Conservation (phyloP, 2,888 invertebrate species). For the Sarcophaga rosellei region DNA sequence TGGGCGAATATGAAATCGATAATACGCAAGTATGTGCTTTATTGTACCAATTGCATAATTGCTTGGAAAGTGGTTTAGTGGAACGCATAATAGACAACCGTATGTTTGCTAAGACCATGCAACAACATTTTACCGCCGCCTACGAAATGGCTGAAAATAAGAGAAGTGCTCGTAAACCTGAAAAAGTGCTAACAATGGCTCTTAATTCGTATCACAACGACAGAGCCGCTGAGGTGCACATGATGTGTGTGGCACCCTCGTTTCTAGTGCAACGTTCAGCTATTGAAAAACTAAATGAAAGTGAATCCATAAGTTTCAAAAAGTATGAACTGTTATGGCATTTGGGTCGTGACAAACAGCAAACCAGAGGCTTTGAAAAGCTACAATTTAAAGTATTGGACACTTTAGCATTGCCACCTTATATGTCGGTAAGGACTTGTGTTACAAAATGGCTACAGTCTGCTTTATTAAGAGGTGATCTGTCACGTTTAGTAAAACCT, state of each 20-base stretch:
- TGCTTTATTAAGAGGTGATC: conserved; percentile 88
- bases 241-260: conserved; percentile 77
- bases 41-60: conserved; percentile 89
- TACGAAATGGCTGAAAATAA: conserved; percentile 59
- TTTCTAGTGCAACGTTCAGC: conserved; percentile 71
- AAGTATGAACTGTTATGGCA: conserved; percentile 86
- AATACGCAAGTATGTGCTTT: conserved; percentile 83
- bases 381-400: conserved; percentile 86
- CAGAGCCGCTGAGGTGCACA: conserved; percentile 78
- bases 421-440: conserved; percentile 81
- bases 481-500: conserved; percentile 89
- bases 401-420: conserved; percentile 78
- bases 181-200: conserved; percentile 43
- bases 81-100: conserved; percentile 86
- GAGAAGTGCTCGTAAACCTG: conserved; percentile 31
- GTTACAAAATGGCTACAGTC: conserved; percentile 90
- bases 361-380: conserved; percentile 82
- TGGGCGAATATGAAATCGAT: conserved; percentile 81
- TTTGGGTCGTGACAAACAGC: conserved; percentile 86
- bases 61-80: conserved; percentile 84
- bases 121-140: conserved; percentile 73
- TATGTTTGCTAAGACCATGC: conserved; percentile 78
- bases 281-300: conserved; percentile 77
- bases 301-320: conserved; percentile 79
- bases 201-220: conserved; percentile 77